phyloP scores from a whole-genome alignment of 2,888 invertebrate species.

The Drosophila engyochracea region DNA sequence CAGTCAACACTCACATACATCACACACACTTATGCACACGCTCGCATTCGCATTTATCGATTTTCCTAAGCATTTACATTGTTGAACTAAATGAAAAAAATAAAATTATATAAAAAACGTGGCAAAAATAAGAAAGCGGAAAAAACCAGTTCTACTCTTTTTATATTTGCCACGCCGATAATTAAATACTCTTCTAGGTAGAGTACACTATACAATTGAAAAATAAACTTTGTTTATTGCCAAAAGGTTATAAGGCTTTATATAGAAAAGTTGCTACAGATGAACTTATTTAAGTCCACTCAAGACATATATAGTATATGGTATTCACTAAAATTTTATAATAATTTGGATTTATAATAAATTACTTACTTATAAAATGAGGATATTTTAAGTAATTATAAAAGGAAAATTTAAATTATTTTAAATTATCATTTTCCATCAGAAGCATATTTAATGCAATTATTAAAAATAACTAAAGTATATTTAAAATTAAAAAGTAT shows the following conservation, averaged over 20 bases:
- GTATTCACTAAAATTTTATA: not conserved
- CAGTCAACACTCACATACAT: slow-evolving; percentile 5
- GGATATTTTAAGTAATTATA: too few species aligned
- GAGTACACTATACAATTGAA: not conserved
- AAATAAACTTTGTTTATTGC: not conserved
- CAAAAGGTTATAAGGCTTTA: not conserved
- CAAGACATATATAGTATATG: too few species aligned
- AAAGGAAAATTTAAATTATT: too few species aligned
- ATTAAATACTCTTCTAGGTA: slow-evolving; percentile 5
- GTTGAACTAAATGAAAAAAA: slow-evolving; percentile 32
- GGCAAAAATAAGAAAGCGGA: slow-evolving; percentile 8
- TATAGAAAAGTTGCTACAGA: not conserved
- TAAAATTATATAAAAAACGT: not conserved
- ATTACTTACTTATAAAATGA: not conserved
- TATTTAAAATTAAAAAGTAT: too few species aligned
- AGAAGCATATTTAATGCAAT: too few species aligned
- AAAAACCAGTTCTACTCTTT: not conserved
- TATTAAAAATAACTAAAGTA: too few species aligned
- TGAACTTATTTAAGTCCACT: too few species aligned
- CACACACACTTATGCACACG: slow-evolving; percentile 1
- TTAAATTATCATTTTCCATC: too few species aligned
- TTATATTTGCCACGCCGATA: not conserved
- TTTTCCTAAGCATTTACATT: slow-evolving; percentile 53
- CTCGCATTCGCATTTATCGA: slow-evolving; percentile 58
- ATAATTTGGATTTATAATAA: not conserved